Base-by-base conservation (phyloP, 2,797 vertebrate genomes). In the Pseudochaenichthys georgianus region DNA sequence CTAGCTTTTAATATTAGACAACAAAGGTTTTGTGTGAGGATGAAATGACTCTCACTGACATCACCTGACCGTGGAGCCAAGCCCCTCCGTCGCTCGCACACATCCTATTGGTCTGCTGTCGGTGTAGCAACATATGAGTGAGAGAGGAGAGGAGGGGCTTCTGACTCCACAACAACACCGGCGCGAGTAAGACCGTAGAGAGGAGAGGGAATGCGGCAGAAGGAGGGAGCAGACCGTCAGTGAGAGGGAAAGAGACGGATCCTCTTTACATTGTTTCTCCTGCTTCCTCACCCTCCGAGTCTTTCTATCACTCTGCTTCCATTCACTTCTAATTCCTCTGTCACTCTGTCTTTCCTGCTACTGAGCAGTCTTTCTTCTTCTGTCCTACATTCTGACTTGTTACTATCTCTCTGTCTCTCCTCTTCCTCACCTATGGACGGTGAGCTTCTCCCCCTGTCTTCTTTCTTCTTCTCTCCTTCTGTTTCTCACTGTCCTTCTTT, bases 121-220 rank as follows among this genome's bases (percentile, higher is more conserved):
- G 34, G 45, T 28, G 59, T 72, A 59, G 81, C 74, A 42, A 72
- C 46, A 38, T 51, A 66, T 43, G 77, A 79, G 84, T 16, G 77
- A 77, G 81, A 64, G 72, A 45, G 41, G 67, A 79, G 77, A 69
- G 90, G 92, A 84, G 91, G 89, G 80, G 88, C 82, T 80, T 82
- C 8, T 7, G 73, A 69, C 78, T 88, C 81, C 59, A 87, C 74
- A 91, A 87, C 87, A 91, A 84, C 75, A 51, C 57, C 17, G 75
- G 76, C 54, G 51, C 34, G 69, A 87, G 85, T 45, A 62, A 81
- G 81, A 58, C 60, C 28, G 58, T 38, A 46, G 88, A 80, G 58
- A 60, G 75, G 76, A 84, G 83, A 86, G 87, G 82, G 85, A 89
- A 90, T 92, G 90, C 88, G 84, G 88, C 91, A 93, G 91, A 83